phyloP scores from a whole-genome alignment of 2,113 vertebrate genomes.

The Craseonycteris thonglongyai region DNA sequence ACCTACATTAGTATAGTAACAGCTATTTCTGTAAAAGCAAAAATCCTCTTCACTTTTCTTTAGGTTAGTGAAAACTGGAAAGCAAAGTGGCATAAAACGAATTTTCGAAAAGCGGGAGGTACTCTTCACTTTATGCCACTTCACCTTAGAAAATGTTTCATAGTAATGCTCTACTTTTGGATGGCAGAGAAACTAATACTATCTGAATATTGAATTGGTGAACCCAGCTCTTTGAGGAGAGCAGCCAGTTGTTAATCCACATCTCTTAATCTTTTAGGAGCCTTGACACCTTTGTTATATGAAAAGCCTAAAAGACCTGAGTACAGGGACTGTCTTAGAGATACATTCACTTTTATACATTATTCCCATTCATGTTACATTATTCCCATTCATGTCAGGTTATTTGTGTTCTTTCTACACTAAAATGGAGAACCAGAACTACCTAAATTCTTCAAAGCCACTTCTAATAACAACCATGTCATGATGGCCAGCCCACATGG shows the following conservation, averaged over 20 bases:
- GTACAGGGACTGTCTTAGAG: not conserved
- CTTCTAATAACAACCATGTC: constrained; percentile 87
- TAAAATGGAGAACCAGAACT: not conserved
- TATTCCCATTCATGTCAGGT: not conserved
- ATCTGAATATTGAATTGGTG: not conserved
- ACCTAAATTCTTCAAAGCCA: constrained; percentile 88
- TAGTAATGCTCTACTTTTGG: not conserved
- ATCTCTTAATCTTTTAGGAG: not conserved
- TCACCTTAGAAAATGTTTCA: not conserved
- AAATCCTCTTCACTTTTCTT: not conserved
- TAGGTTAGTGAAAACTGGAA: not conserved
- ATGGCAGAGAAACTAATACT: not conserved
- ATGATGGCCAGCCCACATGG: constrained; percentile 83
- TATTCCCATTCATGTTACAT: not conserved
- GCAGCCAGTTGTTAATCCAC: not conserved
- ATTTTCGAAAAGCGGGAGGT: not conserved
- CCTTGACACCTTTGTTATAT: not conserved
- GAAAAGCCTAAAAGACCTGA: not conserved
- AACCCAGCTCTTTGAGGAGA: not conserved
- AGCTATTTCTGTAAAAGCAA: not conserved
- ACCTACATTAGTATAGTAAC: not conserved
- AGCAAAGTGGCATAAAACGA: not conserved
- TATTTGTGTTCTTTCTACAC: not conserved
- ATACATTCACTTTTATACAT: not conserved
- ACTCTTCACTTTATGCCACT: not conserved